Percentiles rank a stretch among this genome's conserved stretches.
These are phyloP conservation scores for Syrphus vitripennis DNA, from an alignment of 2,888 invertebrate species.

Conservation along the genomic window DNA sequence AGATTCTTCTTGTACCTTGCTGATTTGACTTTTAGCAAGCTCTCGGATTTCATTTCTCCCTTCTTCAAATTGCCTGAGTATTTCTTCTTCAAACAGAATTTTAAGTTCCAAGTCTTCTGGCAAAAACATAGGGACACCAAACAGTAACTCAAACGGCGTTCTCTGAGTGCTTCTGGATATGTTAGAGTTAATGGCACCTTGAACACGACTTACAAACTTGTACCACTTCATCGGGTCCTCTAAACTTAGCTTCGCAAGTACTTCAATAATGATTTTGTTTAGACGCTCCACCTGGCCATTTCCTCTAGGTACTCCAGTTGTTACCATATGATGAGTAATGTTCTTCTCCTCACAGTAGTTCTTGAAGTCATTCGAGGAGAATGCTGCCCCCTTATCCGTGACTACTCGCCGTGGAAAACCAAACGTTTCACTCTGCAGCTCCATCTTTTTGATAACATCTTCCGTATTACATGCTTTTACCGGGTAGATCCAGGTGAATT, in stretches of 20 bases:
- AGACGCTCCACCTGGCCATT: conserved; percentile 43
- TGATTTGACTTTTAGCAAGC: conserved; percentile 68
- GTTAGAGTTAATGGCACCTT: conserved; percentile 18
- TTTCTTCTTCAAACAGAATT: conserved; percentile 48
- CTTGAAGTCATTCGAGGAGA: background rate
- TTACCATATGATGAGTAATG: background rate
- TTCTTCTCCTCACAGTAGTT: background rate
- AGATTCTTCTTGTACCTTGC: conserved; percentile 32
- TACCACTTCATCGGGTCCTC: conserved; percentile 17
- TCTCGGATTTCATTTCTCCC: conserved; percentile 26
- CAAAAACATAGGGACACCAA: conserved; percentile 32
- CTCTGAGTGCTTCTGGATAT: conserved; percentile 26
- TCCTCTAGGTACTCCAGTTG: background rate
- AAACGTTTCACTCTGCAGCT: background rate
- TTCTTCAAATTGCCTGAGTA: conserved; percentile 13
- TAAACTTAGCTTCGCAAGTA: conserved; percentile 47
- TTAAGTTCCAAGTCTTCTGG: conserved; percentile 41
- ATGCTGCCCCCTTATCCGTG: background rate
- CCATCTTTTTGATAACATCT: background rate
- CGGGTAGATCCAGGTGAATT: conserved; percentile 76
- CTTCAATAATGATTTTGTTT: conserved; percentile 25
- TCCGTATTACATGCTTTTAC: conserved; percentile 62
- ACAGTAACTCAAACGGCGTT: conserved; percentile 52
- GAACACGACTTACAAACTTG: background rate
- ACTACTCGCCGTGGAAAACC: background rate